Base-by-base conservation (phyloP, 2,797 vertebrate genomes). In the Acrocephalus scirpaceus region DNA sequence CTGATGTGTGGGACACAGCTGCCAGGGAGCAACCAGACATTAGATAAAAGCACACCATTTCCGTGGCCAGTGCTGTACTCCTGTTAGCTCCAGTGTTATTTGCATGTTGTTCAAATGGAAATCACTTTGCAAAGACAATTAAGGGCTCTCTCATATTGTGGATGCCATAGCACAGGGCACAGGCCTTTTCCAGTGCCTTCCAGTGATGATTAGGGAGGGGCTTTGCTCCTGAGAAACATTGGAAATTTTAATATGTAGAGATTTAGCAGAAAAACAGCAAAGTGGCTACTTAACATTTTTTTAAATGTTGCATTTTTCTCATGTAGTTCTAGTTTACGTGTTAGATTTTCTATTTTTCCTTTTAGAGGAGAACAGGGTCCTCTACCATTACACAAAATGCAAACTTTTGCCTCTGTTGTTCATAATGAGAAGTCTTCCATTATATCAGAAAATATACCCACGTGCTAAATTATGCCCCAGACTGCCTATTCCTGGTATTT, bases 281-380 rank as follows among this genome's bases (percentile, higher is more conserved):
- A 61, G 9, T 30, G 13, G 2, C 5, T 32, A 61, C 29, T 54
- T 80, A 57, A 8, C 7, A 10, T 12, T n/a, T 58, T 75, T 42
- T 26, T 5, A 20, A 83, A 36, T 53, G 29, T 20, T 90, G 4
- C 5, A 13, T 70, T 71, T 90, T 36, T 66, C 14, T 66, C 18
- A 34, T 0, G 0, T 34, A 61, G 18, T 16, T 45, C 25, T 10
- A 18, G 22, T 72, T 50, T 32, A 34, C 7, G 20, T 3, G 9
- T 25, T 13, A 48, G 7, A 8, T 7, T 79, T 86, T 72, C 17
- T 56, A 8, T 27, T 26, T 75, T 72, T 69, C 16, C 11, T 81
- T 60, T 72, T 47, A 54, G 30, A 30, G 22, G 26, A 77, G 34
- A 67, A 29, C 11, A 30, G 42, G 17, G 2, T 36, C 9, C 5